Evolutionary conservation across 2,797 vertebrate species (phyloP), one percentile per base, ranked within the genome.

Genomic region (Heliangelus exortis): DNA sequence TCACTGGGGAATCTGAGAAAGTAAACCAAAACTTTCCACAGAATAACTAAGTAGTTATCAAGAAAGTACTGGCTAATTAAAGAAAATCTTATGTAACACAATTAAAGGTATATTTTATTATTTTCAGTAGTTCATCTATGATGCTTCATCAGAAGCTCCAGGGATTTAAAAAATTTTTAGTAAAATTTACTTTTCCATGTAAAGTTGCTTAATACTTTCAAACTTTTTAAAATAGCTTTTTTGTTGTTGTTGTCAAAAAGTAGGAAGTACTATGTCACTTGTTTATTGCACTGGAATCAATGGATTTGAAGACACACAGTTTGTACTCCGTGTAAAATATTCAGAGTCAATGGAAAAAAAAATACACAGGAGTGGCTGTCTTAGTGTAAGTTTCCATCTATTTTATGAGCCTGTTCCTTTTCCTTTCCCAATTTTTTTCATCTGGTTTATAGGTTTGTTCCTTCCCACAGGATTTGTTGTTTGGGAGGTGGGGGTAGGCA

Each of bases 401-500:
- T 59, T 92, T 95, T 82, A 57, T 28, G 6, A 76, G 21, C 17
- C 29, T 58, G 20, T 26, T 76, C 36, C 34, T 86, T 54, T 61
- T 71, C 21, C 10, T 86, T 68, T 79, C 57, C 26, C 21, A 67
- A 15, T 94, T 71, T 81, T 81, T 91, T 87, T 80, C 17, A 33
- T 50, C 48, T 68, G 25, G 31, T 73, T 89, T 92, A 62, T 65
- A 82, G 34, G 21, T 63, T 68, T 87, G 43, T 45, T 81, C 4
- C 77, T 95, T 95, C 68, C 79, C 87, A 77, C 53, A 83, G 57
- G 28, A 85, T 57, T 84, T 87, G 9, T 51, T 78, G 66, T 78
- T 66, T 45, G 14, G 16, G 6, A 31, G 4, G 11, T 41, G 48
- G 34, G 65, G 45, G 34, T 15, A 62, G 65, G 10, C 48, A 9